phyloP scores from a whole-genome alignment of 2,797 vertebrate species.

The Choloepus didactylus region DNA sequence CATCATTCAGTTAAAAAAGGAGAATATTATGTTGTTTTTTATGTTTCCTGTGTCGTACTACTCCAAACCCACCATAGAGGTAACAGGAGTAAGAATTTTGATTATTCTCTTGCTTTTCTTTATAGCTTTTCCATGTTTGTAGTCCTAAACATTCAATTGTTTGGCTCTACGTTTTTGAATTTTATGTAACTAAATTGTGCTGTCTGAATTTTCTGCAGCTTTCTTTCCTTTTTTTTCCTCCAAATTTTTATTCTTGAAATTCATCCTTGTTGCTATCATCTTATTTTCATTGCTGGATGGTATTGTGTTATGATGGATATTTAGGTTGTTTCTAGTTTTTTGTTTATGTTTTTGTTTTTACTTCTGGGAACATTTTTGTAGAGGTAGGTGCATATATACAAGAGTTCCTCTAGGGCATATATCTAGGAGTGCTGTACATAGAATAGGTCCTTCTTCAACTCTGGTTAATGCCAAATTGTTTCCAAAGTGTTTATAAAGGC shows the following conservation, averaged over 20 bases:
- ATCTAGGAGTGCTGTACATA: background rate
- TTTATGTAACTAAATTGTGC: background rate
- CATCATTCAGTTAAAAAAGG: background rate
- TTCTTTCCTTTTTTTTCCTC: background rate
- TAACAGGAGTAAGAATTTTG: background rate
- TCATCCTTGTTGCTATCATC: background rate
- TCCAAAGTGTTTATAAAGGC: background rate
- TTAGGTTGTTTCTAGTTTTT: background rate
- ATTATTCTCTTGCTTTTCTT: background rate
- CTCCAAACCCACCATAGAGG: background rate
- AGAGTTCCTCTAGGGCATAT: background rate
- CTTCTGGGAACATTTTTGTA: background rate
- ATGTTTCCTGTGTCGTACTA: background rate
- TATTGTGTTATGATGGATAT: background rate
- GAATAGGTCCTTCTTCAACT: background rate
- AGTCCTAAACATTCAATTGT: background rate
- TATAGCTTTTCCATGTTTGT: background rate
- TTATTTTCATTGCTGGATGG: constrained; percentile 4
- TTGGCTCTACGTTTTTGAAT: background rate
- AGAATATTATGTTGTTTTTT: background rate
- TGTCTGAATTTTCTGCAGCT: background rate
- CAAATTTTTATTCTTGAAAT: background rate
- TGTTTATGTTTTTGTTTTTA: background rate
- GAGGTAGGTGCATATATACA: background rate
- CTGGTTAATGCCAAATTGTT: background rate